These are phyloP conservation scores for Lutraria rhynchaena DNA, from an alignment of 1,140 invertebrate genomes.

Conservation along the genomic window DNA sequence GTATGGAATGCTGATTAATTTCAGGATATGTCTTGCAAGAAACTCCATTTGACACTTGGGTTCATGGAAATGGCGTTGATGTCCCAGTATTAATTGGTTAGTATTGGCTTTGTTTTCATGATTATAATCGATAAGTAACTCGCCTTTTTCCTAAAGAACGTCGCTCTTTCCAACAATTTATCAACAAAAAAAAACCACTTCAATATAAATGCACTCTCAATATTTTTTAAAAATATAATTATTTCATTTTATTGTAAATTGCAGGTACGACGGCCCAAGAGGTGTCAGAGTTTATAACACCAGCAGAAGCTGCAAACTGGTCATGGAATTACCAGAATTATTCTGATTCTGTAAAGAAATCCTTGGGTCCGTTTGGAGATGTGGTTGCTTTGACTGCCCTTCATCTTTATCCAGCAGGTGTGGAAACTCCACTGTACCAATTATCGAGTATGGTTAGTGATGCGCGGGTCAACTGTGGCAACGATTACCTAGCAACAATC, in stretches of 20 bases:
- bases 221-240: too few relatives aligned
- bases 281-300: conserved; percentile 19
- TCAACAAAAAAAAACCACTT: too few relatives aligned
- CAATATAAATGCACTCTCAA: too few relatives aligned
- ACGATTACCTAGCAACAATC: conserved; percentile 33
- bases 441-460: conserved; percentile 35
- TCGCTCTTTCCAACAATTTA: too few relatives aligned
- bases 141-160: too few relatives aligned
- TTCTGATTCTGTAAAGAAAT: conserved; percentile 23
- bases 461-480: conserved; percentile 29
- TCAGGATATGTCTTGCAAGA: conserved; percentile 53
- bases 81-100: conserved; percentile 57
- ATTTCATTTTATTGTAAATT: background rate
- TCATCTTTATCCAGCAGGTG: conserved; percentile 39
- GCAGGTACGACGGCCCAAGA: conserved; percentile 63
- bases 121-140: too few relatives aligned
- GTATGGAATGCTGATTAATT: too few relatives aligned
- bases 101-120: too few relatives aligned
- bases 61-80: conserved; percentile 28
- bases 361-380: conserved; percentile 30
- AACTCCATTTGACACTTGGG: conserved; percentile 53
- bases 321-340: conserved; percentile 52
- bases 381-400: conserved; percentile 10
- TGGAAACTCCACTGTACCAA: conserved; percentile 32
- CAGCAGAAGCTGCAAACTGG: conserved; percentile 39